These are phyloP conservation scores for Tenthredo amoena DNA, from an alignment of 2,888 invertebrate genomes.

Conservation along the genomic window DNA sequence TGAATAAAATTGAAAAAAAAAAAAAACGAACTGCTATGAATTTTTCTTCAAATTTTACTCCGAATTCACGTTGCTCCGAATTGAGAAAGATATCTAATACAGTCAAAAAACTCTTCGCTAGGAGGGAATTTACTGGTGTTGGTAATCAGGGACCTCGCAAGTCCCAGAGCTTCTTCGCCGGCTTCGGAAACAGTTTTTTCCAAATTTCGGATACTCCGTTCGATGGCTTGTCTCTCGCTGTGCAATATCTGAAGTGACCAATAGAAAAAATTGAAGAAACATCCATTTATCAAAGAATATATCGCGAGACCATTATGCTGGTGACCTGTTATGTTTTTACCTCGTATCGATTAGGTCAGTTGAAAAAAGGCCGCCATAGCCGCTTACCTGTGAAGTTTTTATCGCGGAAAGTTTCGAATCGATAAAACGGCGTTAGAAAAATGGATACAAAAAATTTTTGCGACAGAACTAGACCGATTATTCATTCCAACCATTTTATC, in stretches of 20 bases:
- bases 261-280: background rate
- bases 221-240: conserved; percentile 70
- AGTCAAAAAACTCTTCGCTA: conserved; percentile 66
- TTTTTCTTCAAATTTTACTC: background rate
- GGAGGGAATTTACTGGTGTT: conserved; percentile 61
- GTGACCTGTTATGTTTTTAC: background rate
- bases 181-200: conserved; percentile 65
- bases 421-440: background rate
- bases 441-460: background rate
- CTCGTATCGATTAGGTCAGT: background rate
- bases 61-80: conserved; percentile 52
- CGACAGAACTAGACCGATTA: background rate
- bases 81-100: conserved; percentile 61
- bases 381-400: background rate
- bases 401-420: background rate
- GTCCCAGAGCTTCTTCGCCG: conserved; percentile 58
- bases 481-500: background rate
- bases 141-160: conserved; percentile 63
- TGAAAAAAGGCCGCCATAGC: background rate
- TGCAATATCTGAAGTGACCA: conserved; percentile 65
- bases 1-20: background rate
- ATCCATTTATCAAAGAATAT: background rate
- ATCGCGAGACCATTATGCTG: background rate
- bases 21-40: background rate
- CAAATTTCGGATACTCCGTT: conserved; percentile 66